phyloP scores from a whole-genome alignment of 2,797 vertebrate genomes.

The Meda fulgida region DNA sequence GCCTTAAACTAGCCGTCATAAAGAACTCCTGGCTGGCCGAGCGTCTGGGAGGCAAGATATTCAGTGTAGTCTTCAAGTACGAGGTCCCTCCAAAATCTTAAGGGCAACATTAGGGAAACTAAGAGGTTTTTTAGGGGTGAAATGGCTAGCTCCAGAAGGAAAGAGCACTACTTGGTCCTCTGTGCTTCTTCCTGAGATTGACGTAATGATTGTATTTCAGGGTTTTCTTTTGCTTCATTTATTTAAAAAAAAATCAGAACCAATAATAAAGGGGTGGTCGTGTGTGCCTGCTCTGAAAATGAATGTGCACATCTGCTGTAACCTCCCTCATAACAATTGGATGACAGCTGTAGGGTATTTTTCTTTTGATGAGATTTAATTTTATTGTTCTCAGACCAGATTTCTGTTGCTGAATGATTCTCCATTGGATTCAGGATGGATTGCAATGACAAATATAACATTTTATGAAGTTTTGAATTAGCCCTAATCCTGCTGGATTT shows the following conservation, averaged over 20 bases:
- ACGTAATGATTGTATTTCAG: conserved; percentile 53
- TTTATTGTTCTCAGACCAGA: conserved; percentile 33
- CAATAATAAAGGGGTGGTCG: background rate
- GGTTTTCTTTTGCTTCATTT: background rate
- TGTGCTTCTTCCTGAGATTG: conserved; percentile 29
- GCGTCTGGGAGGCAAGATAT: conserved; percentile 92
- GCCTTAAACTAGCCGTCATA: conserved; percentile 96
- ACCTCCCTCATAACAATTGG: conserved; percentile 14
- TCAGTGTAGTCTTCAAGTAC: conserved; percentile 98
- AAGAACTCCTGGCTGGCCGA: conserved; percentile 98
- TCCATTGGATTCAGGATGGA: conserved; percentile 4
- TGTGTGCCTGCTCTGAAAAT: conserved; percentile 44
- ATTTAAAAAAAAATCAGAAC: background rate
- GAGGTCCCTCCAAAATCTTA: conserved; percentile 83
- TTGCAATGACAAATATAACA: conserved; percentile 21
- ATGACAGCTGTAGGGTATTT: background rate
- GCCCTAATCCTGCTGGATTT: background rate
- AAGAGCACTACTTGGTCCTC: background rate
- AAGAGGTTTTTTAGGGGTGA: conserved; percentile 1
- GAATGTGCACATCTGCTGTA: conserved; percentile 48
- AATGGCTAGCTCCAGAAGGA: background rate
- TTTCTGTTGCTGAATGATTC: background rate
- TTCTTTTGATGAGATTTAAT: conserved; percentile 22
- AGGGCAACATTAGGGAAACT: conserved; percentile 32
- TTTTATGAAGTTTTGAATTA: conserved; percentile 10